Conservation (phyloP, 2,797 vertebrate species). For the Pteronotus mesoamericanus region DNA sequence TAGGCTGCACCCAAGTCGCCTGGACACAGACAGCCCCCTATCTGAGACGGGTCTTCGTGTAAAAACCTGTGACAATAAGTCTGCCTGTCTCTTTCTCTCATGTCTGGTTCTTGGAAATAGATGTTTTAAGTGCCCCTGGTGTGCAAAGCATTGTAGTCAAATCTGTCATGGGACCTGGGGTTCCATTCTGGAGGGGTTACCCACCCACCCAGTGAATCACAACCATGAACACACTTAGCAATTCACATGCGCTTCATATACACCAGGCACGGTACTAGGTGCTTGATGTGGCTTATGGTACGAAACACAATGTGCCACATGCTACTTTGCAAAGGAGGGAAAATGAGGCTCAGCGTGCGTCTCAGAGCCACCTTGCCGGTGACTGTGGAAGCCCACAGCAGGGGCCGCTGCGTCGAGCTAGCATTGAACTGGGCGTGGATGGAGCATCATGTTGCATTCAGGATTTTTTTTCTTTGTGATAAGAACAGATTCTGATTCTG, state of each 20-base stretch:
- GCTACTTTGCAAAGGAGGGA: background rate
- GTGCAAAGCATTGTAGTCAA: too few relatives aligned
- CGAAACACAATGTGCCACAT: background rate
- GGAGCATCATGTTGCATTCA: background rate
- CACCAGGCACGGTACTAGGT: rapidly evolving
- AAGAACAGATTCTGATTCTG: background rate
- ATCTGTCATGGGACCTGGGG: background rate
- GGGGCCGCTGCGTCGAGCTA: background rate
- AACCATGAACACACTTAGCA: background rate
- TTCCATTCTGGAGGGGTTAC: background rate
- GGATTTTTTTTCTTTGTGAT: background rate
- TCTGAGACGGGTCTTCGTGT: background rate
- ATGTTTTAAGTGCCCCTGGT: background rate
- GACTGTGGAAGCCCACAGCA: background rate
- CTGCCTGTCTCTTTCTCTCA: background rate
- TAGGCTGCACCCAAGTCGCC: background rate
- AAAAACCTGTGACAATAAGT: background rate
- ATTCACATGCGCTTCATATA: background rate
- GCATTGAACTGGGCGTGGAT: background rate
- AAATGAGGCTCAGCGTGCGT: background rate
- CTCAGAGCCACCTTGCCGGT: background rate
- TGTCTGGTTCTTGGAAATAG: background rate
- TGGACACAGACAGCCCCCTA: background rate
- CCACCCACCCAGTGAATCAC: background rate
- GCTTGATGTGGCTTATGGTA: background rate